phyloP scores from a whole-genome alignment of 2,113 vertebrate species.

The Trogon surrucura region DNA sequence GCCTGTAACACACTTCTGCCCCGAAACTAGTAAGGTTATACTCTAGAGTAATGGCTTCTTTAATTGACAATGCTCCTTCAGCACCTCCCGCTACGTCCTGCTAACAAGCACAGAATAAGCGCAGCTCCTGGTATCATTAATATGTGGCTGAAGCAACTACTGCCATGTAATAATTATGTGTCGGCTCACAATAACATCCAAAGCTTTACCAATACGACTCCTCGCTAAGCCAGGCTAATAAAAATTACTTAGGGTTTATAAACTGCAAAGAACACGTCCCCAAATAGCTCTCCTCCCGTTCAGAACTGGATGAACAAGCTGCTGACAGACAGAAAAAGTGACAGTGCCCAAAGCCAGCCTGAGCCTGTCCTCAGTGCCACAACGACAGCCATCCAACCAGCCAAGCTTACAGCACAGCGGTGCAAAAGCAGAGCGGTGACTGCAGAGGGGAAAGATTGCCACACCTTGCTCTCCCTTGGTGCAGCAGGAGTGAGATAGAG shows the following conservation, averaged over 20 bases:
- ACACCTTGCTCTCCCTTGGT: not conserved
- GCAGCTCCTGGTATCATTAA: not conserved
- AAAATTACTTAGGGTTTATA: not conserved
- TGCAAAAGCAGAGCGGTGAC: not conserved
- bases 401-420: rapidly evolving
- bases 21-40: not conserved
- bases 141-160: not conserved
- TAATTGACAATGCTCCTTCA: not conserved
- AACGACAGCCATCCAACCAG: not conserved
- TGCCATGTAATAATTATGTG: not conserved
- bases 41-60: not conserved
- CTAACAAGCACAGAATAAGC: not conserved
- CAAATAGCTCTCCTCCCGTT: rapidly evolving
- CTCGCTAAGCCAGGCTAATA: not conserved
- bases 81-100: not conserved
- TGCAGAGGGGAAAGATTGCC: not conserved
- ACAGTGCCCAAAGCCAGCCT: not conserved
- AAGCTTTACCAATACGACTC: not conserved
- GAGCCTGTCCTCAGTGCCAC: not conserved
- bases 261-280: not conserved
- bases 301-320: not conserved
- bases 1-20: not conserved
- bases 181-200: not conserved
- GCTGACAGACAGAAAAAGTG: not conserved
- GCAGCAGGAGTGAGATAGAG: not conserved